Conservation (phyloP, 37 sponge, comb jelly and placozoan genomes). For the Corticium candelabrum region DNA sequence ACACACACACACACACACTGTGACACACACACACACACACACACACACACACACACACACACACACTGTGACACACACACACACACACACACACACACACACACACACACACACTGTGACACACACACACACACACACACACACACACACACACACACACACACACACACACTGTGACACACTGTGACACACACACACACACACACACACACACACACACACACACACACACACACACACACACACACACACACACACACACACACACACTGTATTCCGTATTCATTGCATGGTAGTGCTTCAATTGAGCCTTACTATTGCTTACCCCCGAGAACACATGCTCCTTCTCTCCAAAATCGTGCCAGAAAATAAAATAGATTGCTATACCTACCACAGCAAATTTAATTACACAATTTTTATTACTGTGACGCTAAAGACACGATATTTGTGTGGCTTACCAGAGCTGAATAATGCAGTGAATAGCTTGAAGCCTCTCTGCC, state of each 20-base stretch:
- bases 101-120: not conserved
- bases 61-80: conserved; percentile 3
- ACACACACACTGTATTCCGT: conserved; percentile 7
- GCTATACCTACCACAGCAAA: conserved; percentile 20
- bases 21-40: not conserved
- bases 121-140: conserved; percentile 20
- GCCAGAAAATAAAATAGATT: conserved; percentile 28
- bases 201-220: not conserved
- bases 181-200: not conserved
- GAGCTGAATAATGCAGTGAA: too few species aligned
- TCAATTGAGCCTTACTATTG: not conserved
- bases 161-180: not conserved
- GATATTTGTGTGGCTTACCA: too few species aligned
- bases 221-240: not conserved
- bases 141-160: not conserved
- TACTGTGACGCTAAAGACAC: too few species aligned
- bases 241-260: not conserved
- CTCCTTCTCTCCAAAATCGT: conserved; percentile 31
- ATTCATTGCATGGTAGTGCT: not conserved
- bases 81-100: not conserved
- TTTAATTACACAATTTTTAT: too few species aligned
- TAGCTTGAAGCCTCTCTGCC: too few species aligned
- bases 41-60: conserved; percentile 18
- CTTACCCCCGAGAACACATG: conserved; percentile 42
- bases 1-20: not conserved